Conservation (phyloP, 2,888 invertebrate genomes). For the Laspeyria flexula region DNA sequence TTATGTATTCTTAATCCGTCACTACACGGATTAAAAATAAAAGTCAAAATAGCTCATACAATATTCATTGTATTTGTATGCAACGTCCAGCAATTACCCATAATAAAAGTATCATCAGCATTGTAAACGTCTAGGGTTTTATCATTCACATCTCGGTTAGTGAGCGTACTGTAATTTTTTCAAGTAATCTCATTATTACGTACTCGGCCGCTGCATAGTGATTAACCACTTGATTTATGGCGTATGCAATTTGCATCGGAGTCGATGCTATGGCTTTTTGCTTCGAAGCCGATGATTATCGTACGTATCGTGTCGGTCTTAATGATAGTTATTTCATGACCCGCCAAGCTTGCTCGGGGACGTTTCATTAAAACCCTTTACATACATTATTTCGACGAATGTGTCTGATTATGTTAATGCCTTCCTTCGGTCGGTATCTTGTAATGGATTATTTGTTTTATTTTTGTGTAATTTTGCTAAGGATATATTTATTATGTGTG, state of each 20-base stretch:
- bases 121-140: conserved; percentile 55
- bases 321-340: conserved; percentile 85
- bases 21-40: neutral
- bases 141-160: conserved; percentile 60
- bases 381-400: conserved; percentile 82
- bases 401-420: conserved; percentile 82
- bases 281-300: conserved; percentile 80
- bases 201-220: conserved; percentile 72
- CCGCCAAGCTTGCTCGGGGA: conserved; percentile 79
- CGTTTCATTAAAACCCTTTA: conserved; percentile 83
- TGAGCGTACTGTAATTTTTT: conserved; percentile 74
- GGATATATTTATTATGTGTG: conserved; percentile 20
- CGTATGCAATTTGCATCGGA: conserved; percentile 83
- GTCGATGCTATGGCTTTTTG: conserved; percentile 81
- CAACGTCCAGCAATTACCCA: conserved; percentile 28
- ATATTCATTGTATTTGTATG: conserved; percentile 28
- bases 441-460: conserved; percentile 76
- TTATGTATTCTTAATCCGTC: too few relatives aligned
- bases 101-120: conserved; percentile 46
- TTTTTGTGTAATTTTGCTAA: conserved; percentile 46
- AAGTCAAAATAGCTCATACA: conserved; percentile 1
- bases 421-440: conserved; percentile 65
- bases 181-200: conserved; percentile 83
- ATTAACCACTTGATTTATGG: conserved; percentile 84
- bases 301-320: conserved; percentile 83